Base-by-base conservation (phyloP, 2,113 vertebrate species). In the Phrynosoma platyrhinos region DNA sequence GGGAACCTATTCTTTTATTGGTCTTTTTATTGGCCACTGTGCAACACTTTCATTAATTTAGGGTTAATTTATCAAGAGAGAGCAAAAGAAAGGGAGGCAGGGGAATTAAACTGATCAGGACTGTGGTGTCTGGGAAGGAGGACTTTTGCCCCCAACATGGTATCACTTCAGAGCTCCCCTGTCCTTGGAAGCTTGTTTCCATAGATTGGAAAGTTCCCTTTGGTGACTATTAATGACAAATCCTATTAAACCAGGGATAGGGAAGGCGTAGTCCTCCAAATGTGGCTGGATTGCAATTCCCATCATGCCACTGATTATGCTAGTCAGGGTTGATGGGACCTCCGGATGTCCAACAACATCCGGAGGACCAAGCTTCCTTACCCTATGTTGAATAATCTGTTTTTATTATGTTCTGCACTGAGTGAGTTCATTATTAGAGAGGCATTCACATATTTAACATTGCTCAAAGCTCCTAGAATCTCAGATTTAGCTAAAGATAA, bases 341-440 rank as follows among this genome's bases (percentile, higher is more conserved):
- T 68, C 9, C 16, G 55, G 64, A 2, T 6, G 5, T 68, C 20
- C 64, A 68, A 68, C 64, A 58, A 58, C 55, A 58, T 16, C 18
- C 58, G 14, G 58, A 62, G 58, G 14, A 16, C 58, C 58, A 62
- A 4, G 18, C 13, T 62, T 62, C 13, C 58, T 62, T 12, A 18
- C 58, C 58, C 13, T 58, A 42, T 4, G 1, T 77, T 78, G 86
- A 68, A 90, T 92, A 36, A 89, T 88, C 64, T 4, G 40, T 4
- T n/a, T 32, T 20, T 25, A 32, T 23, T 42, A 4, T 30, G 18
- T 9, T 20, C 52, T 36, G 16, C 74, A 55, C 20, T 40, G 74
- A 20, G 7, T 40, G 74, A 40, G 36, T 75, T 75, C 18, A 40
- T 16, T 75, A 40, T 36, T 75, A 36, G 6, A n/a, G 32, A 23